Conservation (phyloP, 2,113 vertebrate genomes). For the Panthera leo region DNA sequence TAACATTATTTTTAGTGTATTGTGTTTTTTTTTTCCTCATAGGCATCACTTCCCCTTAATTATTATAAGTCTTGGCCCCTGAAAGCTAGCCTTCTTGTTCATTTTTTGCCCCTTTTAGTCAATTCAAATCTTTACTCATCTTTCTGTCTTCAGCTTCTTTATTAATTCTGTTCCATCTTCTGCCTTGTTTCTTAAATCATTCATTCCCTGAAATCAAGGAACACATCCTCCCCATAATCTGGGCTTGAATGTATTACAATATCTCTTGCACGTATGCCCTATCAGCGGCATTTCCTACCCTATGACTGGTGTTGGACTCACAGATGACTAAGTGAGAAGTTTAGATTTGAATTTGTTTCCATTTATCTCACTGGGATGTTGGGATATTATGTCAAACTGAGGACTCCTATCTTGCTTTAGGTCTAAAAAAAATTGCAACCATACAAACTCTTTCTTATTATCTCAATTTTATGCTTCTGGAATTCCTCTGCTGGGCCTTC, state of each 20-base stretch:
- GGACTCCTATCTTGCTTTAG: not conserved
- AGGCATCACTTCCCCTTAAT: not conserved
- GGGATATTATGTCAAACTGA: conserved; percentile 4
- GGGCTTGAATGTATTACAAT: not conserved
- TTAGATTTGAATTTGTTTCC: not conserved
- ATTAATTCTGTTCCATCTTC: not conserved
- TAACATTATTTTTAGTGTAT: not conserved
- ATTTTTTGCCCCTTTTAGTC: not conserved
- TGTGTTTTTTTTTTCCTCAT: not conserved
- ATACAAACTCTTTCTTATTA: not conserved
- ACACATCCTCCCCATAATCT: not conserved
- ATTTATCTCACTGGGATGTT: conserved; percentile 17
- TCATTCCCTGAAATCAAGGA: not conserved
- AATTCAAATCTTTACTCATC: not conserved
- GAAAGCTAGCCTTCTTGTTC: not conserved
- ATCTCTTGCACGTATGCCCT: not conserved
- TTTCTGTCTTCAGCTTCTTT: not conserved
- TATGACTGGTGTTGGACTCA: not conserved
- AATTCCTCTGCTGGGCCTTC: not conserved
- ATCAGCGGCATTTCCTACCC: not conserved
- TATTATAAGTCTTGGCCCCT: too few relatives aligned
- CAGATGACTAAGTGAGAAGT: not conserved
- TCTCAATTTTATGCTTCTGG: not conserved
- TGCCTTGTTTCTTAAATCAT: not conserved
- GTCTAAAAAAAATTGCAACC: not conserved